Base-by-base conservation (phyloP, 2,888 invertebrate genomes). In the Dynastes hyllus region DNA sequence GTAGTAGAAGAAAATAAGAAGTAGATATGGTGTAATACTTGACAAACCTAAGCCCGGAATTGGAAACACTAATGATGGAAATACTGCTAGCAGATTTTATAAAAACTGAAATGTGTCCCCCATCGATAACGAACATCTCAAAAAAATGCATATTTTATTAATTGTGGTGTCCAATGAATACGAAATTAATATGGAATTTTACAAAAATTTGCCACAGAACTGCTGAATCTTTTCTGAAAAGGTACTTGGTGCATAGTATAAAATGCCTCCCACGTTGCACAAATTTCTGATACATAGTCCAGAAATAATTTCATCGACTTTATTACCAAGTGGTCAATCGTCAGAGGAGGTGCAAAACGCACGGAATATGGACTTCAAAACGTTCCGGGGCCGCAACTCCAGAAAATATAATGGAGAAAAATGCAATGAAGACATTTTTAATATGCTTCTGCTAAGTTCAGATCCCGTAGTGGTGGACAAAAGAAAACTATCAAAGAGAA, bases 11-110 rank as follows among this genome's bases (percentile, higher is more conserved):
- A 78, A 73, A 80, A 75, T 50, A 81, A 81, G 53, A 45, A 32
- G n/a, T 1, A 55, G 1, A 83, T 80, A 67, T 69, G 79, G 82
- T 63, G 65, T 80, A 73, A 53, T 80, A 4, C 76, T 79, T 9
- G 79, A 81, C 63, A 78, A 55, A 76, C 80, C 66, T 70, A 80
- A 81, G 40, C 78, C 79, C 1, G 79, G 81, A 22, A 79, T 79
- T 67, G 22, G 22, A 22, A 22, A 22, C 22, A 22, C 22, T 22
- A 22, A 22, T 22, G 22, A 22, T 22, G 22, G 22, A 22, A 22
- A 22, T 22, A 22, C 22, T 22, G 22, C 22, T 22, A 22, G 22
- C 22, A 22, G 22, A 22, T 22, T 22, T 22, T 22, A 1, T 22
- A 22, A 22, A 22, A 22, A 22, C 22, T 22, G 0, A 22, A 22